Evolutionary conservation across 2,797 vertebrate species (phyloP).

Genomic region (Hoplostethus atlanticus): DNA sequence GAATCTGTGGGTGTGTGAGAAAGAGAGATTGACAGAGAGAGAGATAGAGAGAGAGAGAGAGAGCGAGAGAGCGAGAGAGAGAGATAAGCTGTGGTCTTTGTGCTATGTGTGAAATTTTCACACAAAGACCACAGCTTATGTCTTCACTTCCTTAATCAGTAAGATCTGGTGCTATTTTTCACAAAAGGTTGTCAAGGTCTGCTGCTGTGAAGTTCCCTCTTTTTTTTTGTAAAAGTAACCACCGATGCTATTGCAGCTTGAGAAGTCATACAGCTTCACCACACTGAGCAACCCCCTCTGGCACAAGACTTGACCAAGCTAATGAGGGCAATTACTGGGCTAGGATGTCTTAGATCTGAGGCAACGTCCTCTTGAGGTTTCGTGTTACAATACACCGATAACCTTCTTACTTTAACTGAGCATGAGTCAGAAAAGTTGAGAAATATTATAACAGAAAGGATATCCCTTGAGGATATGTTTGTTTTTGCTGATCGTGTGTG

Average conservation of each 20-base stretch:
- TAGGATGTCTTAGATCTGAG: constrained; percentile 34
- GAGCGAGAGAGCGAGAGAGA: too few relatives aligned
- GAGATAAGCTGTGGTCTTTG: too few relatives aligned
- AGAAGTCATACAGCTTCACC: too few relatives aligned
- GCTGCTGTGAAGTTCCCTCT: too few relatives aligned
- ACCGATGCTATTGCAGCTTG: too few relatives aligned
- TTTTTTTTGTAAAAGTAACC: too few relatives aligned
- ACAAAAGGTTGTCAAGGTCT: too few relatives aligned
- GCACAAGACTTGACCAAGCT: constrained; percentile 5
- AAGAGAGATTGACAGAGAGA: background rate
- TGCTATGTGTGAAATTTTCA: background rate
- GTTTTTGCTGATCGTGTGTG: constrained; percentile 20
- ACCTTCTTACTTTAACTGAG: constrained; percentile 16
- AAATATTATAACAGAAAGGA: background rate
- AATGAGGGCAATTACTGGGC: constrained; percentile 18
- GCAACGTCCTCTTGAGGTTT: background rate
- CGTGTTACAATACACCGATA: constrained; percentile 14
- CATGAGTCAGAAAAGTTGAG: constrained; percentile 36
- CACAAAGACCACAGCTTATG: background rate
- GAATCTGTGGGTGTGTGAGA: background rate
- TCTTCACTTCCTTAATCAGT: constrained; percentile 10
- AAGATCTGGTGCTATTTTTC: too few relatives aligned
- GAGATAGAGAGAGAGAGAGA: background rate
- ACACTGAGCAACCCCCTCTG: background rate
- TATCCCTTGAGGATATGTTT: background rate